Base-by-base conservation (phyloP, 2,797 vertebrate species). In the Lacerta bilineata region DNA sequence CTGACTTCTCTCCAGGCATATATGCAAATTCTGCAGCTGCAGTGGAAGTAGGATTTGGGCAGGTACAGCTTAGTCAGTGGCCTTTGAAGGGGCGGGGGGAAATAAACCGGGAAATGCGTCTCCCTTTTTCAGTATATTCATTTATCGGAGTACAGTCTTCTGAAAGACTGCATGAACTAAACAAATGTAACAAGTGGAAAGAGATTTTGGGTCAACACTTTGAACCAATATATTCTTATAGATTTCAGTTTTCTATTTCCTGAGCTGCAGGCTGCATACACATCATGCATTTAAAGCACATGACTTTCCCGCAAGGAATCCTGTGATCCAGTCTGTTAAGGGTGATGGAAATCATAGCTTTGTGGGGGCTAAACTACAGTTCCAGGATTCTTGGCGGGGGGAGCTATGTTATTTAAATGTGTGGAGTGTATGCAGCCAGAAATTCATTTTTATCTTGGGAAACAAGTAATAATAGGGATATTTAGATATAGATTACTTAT, bases 241-340 rank as follows among this genome's bases (percentile, higher is more conserved):
- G 90, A 93, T 94, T 92, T 36, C 55, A 86, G 23, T 3, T 89
- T 82, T 91, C 91, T 89, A 77, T 20, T 71, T 41, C 27, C 23
- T 43, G 88, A 92, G 89, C 88, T 91, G 86, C 90, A 76, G 77
- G 46, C 46, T 50, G 46, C 46, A 1, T 50, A 55, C 50, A 13
- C 50, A 55, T 15, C 50, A 15, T 55, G 50, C 3, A 1, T 55
- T 55, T 55, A 55, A 55, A 13, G 50, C 13, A 55, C 50, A 55
- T 55, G 50, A 55, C 50, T 55, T 55, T 55, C 3, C 3, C 50
- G 11, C 50, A 55, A 15, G 13, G 50, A 15, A 55, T 55, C 50
- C 50, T 55, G 50, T 13, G 50, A 55, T 4, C 50, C 50, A 55
- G 13, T 55, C 3, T 55, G 13, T 55, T 55, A 55, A 3, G 11